Conservation (phyloP, 2,888 invertebrate genomes). For the Argyresthia goedartella region DNA sequence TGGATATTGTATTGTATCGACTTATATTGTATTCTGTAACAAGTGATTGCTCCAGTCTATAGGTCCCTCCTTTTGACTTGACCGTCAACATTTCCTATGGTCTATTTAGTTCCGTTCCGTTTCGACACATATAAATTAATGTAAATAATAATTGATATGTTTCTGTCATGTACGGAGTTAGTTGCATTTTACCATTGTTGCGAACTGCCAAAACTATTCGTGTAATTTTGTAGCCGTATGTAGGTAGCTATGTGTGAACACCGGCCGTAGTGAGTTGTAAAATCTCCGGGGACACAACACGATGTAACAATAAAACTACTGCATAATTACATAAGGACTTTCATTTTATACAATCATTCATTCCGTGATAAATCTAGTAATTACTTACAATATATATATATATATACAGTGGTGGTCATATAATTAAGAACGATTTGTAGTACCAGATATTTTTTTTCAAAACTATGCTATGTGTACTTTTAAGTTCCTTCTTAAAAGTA, state of each 20-base stretch:
- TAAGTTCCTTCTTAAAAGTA: no score
- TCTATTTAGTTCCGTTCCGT: conserved; percentile 24
- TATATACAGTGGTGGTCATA: no score
- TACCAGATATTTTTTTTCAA: no score
- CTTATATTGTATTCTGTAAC: no score
- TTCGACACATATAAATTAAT: conserved; percentile 27
- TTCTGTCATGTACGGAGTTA: conserved; percentile 48
- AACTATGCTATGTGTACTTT: no score
- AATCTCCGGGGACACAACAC: conserved; percentile 32
- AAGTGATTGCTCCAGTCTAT: no score
- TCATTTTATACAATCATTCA: neutral
- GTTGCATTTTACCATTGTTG: conserved; percentile 68
- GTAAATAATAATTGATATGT: conserved; percentile 55
- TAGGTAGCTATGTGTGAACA: conserved; percentile 20
- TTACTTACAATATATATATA: no score
- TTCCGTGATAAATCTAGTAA: no score
- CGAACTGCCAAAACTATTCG: conserved; percentile 62
- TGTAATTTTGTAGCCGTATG: conserved; percentile 8
- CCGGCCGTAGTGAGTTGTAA: conserved; percentile 18
- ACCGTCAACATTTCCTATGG: conserved; percentile 27
- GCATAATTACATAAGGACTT: conserved; percentile 42
- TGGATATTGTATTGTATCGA: no score
- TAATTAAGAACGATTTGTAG: no score
- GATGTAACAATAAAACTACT: conserved; percentile 62
- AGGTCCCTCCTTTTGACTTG: no score